These are phyloP conservation scores for Nomada goodeniana DNA, from an alignment of 2,888 invertebrate genomes.

Conservation along the genomic window DNA sequence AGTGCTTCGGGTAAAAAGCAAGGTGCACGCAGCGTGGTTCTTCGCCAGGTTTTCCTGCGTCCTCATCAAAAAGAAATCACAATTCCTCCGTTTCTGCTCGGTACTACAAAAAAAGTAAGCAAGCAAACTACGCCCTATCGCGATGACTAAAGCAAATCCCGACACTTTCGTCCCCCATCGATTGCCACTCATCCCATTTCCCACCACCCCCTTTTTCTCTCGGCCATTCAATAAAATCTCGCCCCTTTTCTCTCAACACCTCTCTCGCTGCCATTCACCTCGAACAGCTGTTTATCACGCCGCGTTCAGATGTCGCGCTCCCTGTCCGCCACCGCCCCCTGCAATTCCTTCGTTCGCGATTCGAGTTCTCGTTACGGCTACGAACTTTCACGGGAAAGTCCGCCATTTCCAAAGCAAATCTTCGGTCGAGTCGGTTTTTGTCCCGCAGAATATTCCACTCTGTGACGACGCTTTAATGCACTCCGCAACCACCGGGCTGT, in stretches of 20 bases:
- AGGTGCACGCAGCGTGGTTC: too few relatives aligned
- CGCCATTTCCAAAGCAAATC: constrained; percentile 36
- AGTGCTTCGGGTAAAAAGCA: too few relatives aligned
- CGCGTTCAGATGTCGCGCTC: constrained; percentile 15
- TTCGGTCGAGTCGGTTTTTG: constrained; percentile 53
- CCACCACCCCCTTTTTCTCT: constrained; percentile 6
- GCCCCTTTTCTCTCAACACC: constrained; percentile 32
- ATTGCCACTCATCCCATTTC: constrained; percentile 38
- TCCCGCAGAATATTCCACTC: constrained; percentile 35
- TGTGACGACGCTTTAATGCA: constrained; percentile 42
- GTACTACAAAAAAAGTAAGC: constrained; percentile 3
- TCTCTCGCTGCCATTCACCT: constrained; percentile 24
- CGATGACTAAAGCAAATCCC: constrained; percentile 22
- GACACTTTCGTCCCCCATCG: constrained; percentile 34
- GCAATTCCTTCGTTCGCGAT: constrained; percentile 40
- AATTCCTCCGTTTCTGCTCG: constrained; percentile 9
- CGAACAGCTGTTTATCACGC: constrained; percentile 57
- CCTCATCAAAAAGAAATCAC: not conserved
- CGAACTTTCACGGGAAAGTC: constrained; percentile 32
- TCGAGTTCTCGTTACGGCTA: constrained; percentile 32
- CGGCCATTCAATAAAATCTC: constrained; percentile 7
- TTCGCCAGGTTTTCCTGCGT: not conserved
- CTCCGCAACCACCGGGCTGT: constrained; percentile 1
- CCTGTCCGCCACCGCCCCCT: not conserved
- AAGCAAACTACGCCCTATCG: constrained; percentile 21